Conservation (phyloP, 2,113 vertebrate species). For the Pleuronectes platessa region DNA sequence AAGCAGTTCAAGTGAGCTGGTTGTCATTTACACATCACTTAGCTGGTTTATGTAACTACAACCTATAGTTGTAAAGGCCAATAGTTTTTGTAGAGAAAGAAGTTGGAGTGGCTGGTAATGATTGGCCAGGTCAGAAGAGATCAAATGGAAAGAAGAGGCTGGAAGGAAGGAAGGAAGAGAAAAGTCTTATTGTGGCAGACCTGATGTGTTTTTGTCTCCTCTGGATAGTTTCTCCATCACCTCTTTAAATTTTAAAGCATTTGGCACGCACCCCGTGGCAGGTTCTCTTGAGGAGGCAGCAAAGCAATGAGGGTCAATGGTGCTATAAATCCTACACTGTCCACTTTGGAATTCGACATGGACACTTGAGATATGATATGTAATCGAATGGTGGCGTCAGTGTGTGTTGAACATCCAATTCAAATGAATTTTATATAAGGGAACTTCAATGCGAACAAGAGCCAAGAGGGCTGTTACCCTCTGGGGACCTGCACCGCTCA, state of each 20-base stretch:
- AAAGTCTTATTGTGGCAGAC: constrained; percentile 78
- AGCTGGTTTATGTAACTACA: constrained; percentile 46
- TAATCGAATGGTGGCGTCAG: constrained; percentile 61
- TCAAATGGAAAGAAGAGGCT: constrained; percentile 49
- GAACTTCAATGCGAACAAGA: constrained; percentile 58
- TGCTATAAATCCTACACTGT: constrained; percentile 87
- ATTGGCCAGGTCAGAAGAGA: constrained; percentile 37
- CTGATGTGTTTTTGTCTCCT: constrained; percentile 87
- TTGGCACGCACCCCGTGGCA: constrained; percentile 89
- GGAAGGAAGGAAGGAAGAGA: constrained; percentile 50
- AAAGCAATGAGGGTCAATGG: constrained; percentile 86
- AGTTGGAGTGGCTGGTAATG: constrained; percentile 41
- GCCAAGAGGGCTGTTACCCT: constrained; percentile 40
- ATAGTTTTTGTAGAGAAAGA: constrained; percentile 35
- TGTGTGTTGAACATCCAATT: constrained; percentile 60
- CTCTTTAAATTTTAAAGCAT: constrained; percentile 97
- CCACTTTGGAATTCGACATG: constrained; percentile 83
- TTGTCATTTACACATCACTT: constrained; percentile 52
- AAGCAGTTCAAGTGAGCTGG: constrained; percentile 22
- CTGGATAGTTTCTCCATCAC: constrained; percentile 97
- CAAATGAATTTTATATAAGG: constrained; percentile 46
- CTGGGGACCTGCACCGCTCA: not conserved
- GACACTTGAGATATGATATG: constrained; percentile 78
- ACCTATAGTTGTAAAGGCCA: constrained; percentile 30
- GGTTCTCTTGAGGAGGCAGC: constrained; percentile 89